phyloP scores from a whole-genome alignment of 2,888 invertebrate genomes.

The Coelopa pilipes region DNA sequence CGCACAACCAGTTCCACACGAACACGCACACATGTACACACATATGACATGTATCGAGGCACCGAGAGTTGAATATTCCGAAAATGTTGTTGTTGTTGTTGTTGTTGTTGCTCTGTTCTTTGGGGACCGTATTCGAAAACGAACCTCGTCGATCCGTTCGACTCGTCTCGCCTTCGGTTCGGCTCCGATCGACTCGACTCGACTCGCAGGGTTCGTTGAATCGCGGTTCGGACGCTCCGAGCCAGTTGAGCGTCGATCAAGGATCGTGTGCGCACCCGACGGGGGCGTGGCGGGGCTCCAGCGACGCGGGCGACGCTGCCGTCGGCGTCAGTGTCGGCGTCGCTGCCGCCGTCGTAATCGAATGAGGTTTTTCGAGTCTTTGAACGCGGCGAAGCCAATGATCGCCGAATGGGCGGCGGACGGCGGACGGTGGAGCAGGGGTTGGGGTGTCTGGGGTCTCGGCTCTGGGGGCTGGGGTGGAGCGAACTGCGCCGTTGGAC shows the following conservation, averaged over 20 bases:
- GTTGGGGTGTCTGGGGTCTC: no score
- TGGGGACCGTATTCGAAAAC: neutral
- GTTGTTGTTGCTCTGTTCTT: no score
- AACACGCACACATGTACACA: no score
- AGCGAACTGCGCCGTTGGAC: neutral
- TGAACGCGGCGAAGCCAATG: neutral
- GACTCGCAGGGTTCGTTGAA: slow-evolving; percentile 26
- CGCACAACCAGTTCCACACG: no score
- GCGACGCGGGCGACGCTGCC: neutral
- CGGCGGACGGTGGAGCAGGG: no score
- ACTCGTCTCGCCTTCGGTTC: neutral
- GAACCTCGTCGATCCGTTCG: no score
- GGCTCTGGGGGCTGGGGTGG: slow-evolving; percentile 16
- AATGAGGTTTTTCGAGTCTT: neutral
- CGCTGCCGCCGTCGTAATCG: neutral
- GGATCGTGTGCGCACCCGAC: neutral
- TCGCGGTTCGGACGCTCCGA: slow-evolving; percentile 5
- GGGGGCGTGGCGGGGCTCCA: slow-evolving; percentile 3
- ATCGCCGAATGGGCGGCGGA: slow-evolving; percentile 2
- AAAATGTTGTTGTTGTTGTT: no score
- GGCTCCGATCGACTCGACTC: no score
- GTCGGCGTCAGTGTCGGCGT: neutral
- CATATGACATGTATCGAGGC: no score
- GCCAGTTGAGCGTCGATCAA: slow-evolving; percentile 3
- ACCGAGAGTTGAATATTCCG: no score